phyloP scores from a whole-genome alignment of 2,797 vertebrate species.

The Acanthis flammea region DNA sequence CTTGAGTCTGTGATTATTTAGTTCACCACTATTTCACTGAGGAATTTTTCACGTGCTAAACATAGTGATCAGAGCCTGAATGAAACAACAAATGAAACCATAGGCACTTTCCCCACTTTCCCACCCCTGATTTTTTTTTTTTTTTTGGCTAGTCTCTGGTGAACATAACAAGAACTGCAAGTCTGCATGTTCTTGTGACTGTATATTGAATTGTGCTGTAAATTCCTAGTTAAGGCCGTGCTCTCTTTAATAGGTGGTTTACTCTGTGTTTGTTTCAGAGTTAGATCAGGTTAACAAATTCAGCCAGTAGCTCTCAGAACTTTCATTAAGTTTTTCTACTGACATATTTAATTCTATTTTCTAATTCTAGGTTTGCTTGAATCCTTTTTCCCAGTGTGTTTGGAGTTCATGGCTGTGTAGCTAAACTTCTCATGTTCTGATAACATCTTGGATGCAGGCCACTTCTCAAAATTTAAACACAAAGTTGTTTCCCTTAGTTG shows the following conservation, averaged over 20 bases:
- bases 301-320: not conserved
- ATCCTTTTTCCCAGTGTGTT: not conserved
- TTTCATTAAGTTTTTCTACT: not conserved
- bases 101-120: not conserved
- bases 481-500: constrained; percentile 23
- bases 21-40: constrained; percentile 33
- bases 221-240: not conserved
- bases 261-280: not conserved
- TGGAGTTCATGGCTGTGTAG: not conserved
- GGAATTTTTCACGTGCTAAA: constrained; percentile 48
- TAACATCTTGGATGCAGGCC: constrained; percentile 28
- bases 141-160: not conserved
- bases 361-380: not conserved
- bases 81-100: constrained; percentile 33
- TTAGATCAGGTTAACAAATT: not conserved
- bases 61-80: constrained; percentile 56
- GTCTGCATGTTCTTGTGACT: not conserved
- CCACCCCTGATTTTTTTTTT: not conserved
- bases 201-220: not conserved
- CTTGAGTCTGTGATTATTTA: constrained; percentile 40
- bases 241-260: not conserved
- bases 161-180: not conserved
- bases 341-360: not conserved
- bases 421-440: not conserved
- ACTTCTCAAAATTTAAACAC: constrained; percentile 20